Evolutionary conservation across 2,888 invertebrate genomes (phyloP).

Genomic region (Ditula angustiorana): DNA sequence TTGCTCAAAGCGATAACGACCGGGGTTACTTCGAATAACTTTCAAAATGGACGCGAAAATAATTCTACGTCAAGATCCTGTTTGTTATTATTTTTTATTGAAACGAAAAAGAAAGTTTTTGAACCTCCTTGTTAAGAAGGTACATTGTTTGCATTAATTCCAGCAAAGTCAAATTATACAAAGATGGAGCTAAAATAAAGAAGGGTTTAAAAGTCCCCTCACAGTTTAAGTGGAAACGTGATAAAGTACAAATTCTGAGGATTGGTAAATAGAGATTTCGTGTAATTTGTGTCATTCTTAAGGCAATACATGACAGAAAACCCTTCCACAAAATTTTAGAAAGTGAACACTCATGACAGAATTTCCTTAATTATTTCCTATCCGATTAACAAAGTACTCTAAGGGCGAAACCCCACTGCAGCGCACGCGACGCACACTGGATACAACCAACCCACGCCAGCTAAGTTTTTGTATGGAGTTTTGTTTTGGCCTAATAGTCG

Average conservation of each 20-base stretch:
- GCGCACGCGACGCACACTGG: too few species aligned
- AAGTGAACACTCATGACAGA: too few species aligned
- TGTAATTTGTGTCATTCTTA: not conserved
- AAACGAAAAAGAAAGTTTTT: not conserved
- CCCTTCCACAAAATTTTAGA: too few species aligned
- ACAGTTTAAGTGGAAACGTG: not conserved
- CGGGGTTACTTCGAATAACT: conserved; percentile 28
- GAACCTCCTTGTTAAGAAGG: not conserved
- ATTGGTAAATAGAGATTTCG: not conserved
- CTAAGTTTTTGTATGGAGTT: too few species aligned
- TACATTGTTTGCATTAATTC: not conserved
- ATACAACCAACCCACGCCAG: too few species aligned
- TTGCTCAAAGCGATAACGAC: conserved; percentile 66
- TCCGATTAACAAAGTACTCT: too few species aligned
- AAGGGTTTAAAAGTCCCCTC: not conserved
- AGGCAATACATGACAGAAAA: too few species aligned
- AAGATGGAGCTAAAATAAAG: conserved; percentile 2
- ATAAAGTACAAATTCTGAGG: not conserved
- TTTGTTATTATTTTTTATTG: conserved; percentile 17
- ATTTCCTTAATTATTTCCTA: too few species aligned
- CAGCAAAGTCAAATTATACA: conserved; percentile 8
- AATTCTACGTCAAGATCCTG: conserved; percentile 1
- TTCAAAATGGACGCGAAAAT: conserved; percentile 24
- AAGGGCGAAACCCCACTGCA: too few species aligned
- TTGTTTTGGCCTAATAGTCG: too few species aligned